Conservation (phyloP, 2,888 invertebrate species). For the Chromoteleia sp. region DNA sequence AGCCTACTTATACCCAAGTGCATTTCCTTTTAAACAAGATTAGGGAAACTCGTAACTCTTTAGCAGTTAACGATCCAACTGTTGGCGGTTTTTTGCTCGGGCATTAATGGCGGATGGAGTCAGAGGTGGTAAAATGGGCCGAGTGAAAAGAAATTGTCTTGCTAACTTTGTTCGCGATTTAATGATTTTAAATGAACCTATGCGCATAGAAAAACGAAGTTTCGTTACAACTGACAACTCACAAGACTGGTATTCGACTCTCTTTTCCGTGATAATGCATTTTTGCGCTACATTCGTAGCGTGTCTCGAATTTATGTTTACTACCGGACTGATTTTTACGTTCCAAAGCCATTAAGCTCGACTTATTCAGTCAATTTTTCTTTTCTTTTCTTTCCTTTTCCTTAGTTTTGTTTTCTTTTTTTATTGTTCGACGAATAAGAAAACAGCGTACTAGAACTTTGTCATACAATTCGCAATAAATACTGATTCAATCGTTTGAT, state of each 20-base stretch:
- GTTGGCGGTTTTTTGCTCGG: slow-evolving; percentile 42
- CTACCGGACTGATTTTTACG: slow-evolving; percentile 15
- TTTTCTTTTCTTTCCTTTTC: no score
- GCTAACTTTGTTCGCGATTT: slow-evolving; percentile 62
- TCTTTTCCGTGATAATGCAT: slow-evolving; percentile 54
- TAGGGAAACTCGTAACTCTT: slow-evolving; percentile 68
- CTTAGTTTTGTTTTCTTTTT: no score
- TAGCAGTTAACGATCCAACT: slow-evolving; percentile 57
- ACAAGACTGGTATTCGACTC: slow-evolving; percentile 56
- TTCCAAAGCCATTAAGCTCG: no score
- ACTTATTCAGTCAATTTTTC: no score
- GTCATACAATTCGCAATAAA: no score
- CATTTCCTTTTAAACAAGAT: slow-evolving; percentile 68
- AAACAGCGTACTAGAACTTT: no score
- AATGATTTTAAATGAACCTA: slow-evolving; percentile 68
- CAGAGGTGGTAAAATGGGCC: slow-evolving; percentile 67
- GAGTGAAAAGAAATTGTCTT: slow-evolving; percentile 67
- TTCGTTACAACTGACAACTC: slow-evolving; percentile 47
- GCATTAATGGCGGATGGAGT: slow-evolving; percentile 49
- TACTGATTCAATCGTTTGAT: no score
- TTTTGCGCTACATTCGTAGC: slow-evolving; percentile 43
- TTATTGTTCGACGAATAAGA: no score
- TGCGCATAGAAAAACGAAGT: slow-evolving; percentile 46
- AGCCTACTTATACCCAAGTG: slow-evolving; percentile 56
- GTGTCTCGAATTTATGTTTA: slow-evolving; percentile 36